Evolutionary conservation across 2,888 invertebrate species (phyloP).

Genomic region (Synergus umbraculus): DNA sequence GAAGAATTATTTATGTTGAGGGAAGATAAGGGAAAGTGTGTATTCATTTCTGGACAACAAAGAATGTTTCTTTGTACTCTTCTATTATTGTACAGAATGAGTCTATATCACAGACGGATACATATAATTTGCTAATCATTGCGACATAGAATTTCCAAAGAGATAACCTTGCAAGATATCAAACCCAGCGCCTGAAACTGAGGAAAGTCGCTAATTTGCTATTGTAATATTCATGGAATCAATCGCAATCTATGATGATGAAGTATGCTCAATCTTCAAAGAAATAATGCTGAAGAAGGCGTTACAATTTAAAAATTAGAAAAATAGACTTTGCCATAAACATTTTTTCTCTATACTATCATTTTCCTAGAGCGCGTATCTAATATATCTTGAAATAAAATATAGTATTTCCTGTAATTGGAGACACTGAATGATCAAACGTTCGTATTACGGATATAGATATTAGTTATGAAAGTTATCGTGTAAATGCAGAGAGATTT

Average conservation of each 20-base stretch:
- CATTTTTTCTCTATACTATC: slow-evolving; percentile 1
- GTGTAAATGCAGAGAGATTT: background rate
- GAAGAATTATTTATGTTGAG: background rate
- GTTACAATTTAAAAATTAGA: background rate
- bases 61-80: background rate
- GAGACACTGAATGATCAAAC: slow-evolving; percentile 61
- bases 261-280: slow-evolving; percentile 2
- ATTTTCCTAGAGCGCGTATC: background rate
- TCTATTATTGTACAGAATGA: background rate
- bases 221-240: slow-evolving; percentile 33
- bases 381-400: background rate
- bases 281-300: background rate
- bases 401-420: slow-evolving; percentile 51
- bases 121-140: slow-evolving; percentile 54
- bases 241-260: slow-evolving; percentile 28
- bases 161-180: slow-evolving; percentile 58
- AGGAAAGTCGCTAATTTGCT: slow-evolving; percentile 24
- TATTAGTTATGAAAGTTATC: slow-evolving; percentile 51
- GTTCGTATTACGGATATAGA: slow-evolving; percentile 56
- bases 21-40: background rate
- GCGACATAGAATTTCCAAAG: slow-evolving; percentile 52
- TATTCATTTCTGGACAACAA: slow-evolving; percentile 18
- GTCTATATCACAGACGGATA: slow-evolving; percentile 44
- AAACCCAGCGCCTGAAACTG: background rate
- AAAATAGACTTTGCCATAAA: background rate